Evolutionary conservation across 92 coral and sea anemone genomes (phyloP).

Genomic region (Galaxea fascicularis): DNA sequence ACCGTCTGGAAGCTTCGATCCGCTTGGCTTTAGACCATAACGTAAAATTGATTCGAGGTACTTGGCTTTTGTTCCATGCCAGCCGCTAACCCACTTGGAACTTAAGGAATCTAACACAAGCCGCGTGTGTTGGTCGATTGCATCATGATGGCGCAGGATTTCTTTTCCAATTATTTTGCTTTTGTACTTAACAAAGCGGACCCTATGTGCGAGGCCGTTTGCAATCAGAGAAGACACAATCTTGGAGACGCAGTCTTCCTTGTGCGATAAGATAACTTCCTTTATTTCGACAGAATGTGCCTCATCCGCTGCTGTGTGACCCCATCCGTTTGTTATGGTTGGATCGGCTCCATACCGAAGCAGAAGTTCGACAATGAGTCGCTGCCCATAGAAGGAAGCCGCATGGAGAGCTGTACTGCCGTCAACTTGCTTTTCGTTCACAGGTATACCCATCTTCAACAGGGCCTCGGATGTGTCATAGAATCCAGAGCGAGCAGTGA

Average conservation of each 20-base stretch:
- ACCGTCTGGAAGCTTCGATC: conserved; percentile 40
- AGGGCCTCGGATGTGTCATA: conserved; percentile 60
- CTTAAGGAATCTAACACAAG: conserved; percentile 40
- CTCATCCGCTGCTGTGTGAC: conserved; percentile 53
- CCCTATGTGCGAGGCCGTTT: conserved; percentile 33
- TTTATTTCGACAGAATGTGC: conserved; percentile 15
- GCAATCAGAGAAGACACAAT: conserved; percentile 36
- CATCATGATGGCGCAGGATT: conserved; percentile 42
- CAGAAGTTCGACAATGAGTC: conserved; percentile 49
- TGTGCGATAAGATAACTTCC: conserved; percentile 46
- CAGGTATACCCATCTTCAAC: conserved; percentile 52
- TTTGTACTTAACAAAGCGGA: conserved; percentile 24
- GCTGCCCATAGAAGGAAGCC: conserved; percentile 72
- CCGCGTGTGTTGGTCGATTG: conserved; percentile 54
- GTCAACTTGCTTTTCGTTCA: conserved; percentile 54
- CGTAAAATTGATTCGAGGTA: conserved; percentile 58
- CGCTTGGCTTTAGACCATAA: conserved; percentile 69
- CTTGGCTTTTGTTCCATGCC: conserved; percentile 75
- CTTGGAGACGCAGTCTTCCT: conserved; percentile 46
- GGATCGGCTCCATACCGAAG: conserved; percentile 66
- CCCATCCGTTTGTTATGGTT: conserved; percentile 53
- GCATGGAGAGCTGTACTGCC: conserved; percentile 77
- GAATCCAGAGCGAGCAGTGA: conserved; percentile 72
- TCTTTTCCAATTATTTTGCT: conserved; percentile 66
- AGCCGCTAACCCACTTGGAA: conserved; percentile 54